Percentiles rank a stretch among this genome's conserved stretches.
These are phyloP conservation scores for Pantherophis guttatus DNA, from an alignment of 2,113 vertebrate species.

Conservation along the genomic window DNA sequence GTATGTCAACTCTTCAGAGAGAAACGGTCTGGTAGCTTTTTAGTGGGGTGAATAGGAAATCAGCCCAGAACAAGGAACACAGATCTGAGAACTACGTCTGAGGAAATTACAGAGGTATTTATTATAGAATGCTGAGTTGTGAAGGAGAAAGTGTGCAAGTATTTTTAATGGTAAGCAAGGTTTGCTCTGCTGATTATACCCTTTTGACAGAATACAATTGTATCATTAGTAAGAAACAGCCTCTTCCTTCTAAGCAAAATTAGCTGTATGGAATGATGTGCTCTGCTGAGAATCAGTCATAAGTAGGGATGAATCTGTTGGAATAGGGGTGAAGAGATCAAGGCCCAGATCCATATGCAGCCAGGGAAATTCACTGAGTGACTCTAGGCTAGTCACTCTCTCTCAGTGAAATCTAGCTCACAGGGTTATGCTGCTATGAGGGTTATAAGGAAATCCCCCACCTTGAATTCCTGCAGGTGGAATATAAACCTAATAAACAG, in stretches of 20 bases:
- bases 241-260: not conserved
- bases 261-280: not conserved
- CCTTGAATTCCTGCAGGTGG: not conserved
- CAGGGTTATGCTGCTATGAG: not conserved
- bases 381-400: not conserved
- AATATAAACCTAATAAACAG: not conserved
- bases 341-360: not conserved
- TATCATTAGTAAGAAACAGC: not conserved
- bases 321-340: not conserved
- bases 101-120: not conserved
- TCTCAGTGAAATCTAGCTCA: not conserved
- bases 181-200: not conserved
- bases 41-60: not conserved
- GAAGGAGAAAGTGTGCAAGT: not conserved
- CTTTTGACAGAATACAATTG: not conserved
- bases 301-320: not conserved
- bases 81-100: not conserved
- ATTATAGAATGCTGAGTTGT: not conserved
- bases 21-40: not conserved
- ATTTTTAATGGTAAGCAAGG: not conserved
- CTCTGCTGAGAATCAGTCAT: not conserved
- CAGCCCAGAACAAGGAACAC: not conserved
- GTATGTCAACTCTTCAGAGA: not conserved
- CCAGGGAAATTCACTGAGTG: not conserved
- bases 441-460: not conserved